Evolutionary conservation across 2,797 vertebrate species (phyloP), one percentile per base, ranked within the genome.

Genomic region (Arnoldichthys spilopterus): DNA sequence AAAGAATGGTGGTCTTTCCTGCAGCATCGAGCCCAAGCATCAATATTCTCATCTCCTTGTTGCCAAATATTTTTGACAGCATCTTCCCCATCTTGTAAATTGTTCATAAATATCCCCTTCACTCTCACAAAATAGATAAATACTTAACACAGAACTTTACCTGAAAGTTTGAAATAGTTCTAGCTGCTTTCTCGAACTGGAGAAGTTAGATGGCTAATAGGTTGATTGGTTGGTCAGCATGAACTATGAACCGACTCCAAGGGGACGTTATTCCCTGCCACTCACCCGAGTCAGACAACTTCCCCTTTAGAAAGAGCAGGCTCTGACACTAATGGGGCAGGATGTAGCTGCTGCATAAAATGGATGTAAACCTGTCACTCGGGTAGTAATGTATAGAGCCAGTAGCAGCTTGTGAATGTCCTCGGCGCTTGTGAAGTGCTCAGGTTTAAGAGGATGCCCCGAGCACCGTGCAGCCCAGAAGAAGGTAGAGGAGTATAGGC

Each of bases 31-130:
- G 93, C 90, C 98, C 98, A 82, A 99, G 92, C 98, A 99, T 98
- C 93, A 99, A 89, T 96, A 99, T 99, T 94, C 98, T 97, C 98
- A 99, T 99, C 92, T 99, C 98, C 94, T 99, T 99, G 96, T 99
- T 99, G 88, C 98, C 98, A 88, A 99, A 99, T 87, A 99, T 99
- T 89, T 99, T 99, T 79, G 98, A 99, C 68, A 99, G 94, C 94
- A 98, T 94, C 91, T 99, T 99, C 92, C 98, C 98, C 98, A 99
- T 99, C 89, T 92, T 95, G 88, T 87, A 89, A 89, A 90, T 76
- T 88, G 89, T 87, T 92, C 93, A 94, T 94, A 95, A 92, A 94
- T 93, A 91, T 84, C 84, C 81, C 83, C 70, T 71, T 85, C 70
- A 37, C 28, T n/a, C 82, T 77, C 85, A 58, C 45, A 75, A 84